Base-by-base conservation (phyloP, 2,797 vertebrate species). In the Sylvilagus floridanus region DNA sequence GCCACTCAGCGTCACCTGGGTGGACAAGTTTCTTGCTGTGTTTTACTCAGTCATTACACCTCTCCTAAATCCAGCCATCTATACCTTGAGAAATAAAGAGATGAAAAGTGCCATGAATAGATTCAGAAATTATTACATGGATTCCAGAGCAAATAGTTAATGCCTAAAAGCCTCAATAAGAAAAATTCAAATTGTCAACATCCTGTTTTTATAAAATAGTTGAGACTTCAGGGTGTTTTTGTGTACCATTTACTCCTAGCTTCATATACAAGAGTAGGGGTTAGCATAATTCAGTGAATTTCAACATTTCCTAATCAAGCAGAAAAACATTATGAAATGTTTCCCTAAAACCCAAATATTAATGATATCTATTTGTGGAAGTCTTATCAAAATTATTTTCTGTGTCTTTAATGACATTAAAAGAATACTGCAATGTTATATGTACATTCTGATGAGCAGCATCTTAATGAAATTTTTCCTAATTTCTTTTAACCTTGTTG, bases 31-130 rank as follows among this genome's bases (percentile, higher is more conserved):
- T 71, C 83, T 92, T 26, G 73, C 95, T 73, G 62, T 96, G 8
- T 96, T 97, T 84, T 97, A 97, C 5, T 77, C 73, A n/a, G 76
- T 95, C 57, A 21, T 96, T n/a, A 95, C 95, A 52, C 96, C 96
- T 32, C 69, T 96, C 10, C 54, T 96, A 50, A 96, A 97, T 92
- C 96, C 96, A 28, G 65, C 62, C 2, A 95, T 97, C 69, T 96
- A 96, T 42, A 95, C 89, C 11, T 32, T 96, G 32, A 94, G 89
- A 76, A 96, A 96, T 63, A 91, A 88, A 76, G 79, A 95, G 4
- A 93, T 95, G n/a, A 90, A 77, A 95, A 82, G 76, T 83, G 83
- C 95, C 54, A 28, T 95, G 28, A 93, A 83, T 35, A 91, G 85
- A 52, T 69, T 83, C 10, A 83, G 47, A 91, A 69, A 2, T 12